A percentile compares a stretch with the other conserved stretches of the same genome.
These are phyloP conservation scores for Lamproptera curius DNA, from an alignment of 2,888 invertebrate species.

Conservation along the genomic window DNA sequence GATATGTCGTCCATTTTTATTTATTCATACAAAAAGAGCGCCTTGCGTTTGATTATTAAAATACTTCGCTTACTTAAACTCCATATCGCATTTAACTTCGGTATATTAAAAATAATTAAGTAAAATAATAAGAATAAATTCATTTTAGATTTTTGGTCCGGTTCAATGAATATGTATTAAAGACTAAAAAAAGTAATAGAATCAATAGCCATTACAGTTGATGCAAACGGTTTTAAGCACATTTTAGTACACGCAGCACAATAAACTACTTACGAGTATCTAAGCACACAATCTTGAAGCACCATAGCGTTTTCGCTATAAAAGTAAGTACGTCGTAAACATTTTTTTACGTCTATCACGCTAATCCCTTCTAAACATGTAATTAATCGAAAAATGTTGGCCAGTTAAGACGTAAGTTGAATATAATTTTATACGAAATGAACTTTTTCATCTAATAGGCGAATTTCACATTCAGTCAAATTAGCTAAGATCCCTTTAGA, in stretches of 20 bases:
- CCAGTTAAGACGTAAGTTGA: background rate
- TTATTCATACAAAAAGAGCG: too few relatives aligned
- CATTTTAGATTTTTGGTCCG: constrained; percentile 8
- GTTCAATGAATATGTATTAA: background rate
- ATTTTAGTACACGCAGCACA: background rate
- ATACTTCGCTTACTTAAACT: too few relatives aligned
- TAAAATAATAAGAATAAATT: constrained; percentile 5
- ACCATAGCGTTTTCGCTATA: constrained; percentile 16
- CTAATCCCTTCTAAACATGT: constrained; percentile 4
- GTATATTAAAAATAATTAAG: background rate
- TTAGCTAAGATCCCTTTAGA: constrained; percentile 8
- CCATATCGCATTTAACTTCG: too few relatives aligned
- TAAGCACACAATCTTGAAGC: constrained; percentile 19
- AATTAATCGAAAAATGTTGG: constrained; percentile 1
- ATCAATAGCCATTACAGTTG: background rate
- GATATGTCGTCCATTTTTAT: too few relatives aligned
- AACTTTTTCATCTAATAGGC: constrained; percentile 4
- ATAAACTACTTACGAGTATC: constrained; percentile 10
- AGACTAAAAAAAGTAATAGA: background rate
- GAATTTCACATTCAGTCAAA: constrained; percentile 34
- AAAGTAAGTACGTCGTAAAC: constrained; percentile 17
- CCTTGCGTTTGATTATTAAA: too few relatives aligned
- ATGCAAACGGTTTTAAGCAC: background rate
- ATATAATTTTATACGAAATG: background rate
- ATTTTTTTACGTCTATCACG: background rate